Base-by-base conservation (phyloP, 2,113 vertebrate species). In the Poicephalus meyeri region DNA sequence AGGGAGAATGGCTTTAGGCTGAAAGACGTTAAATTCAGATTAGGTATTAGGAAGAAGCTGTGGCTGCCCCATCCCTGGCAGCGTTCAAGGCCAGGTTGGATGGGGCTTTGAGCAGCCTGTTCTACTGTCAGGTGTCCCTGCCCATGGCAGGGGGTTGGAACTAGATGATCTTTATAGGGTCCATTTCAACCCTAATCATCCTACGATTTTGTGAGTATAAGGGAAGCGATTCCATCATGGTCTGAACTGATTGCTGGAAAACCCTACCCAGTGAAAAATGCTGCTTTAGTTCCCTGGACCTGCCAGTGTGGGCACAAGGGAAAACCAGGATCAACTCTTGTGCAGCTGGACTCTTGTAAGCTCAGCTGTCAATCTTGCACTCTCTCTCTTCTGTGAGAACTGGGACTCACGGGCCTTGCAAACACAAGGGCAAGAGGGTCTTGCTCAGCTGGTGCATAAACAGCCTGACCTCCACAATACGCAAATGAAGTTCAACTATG, bases 391-490 rank as follows among this genome's bases (percentile, higher is more conserved):
- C 52, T 26, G 66, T 10, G 33, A 44, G 50, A 95, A 85, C 10
- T 26, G 26, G 16, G 49, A 70, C 16, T 12, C 2, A 0, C 19
- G 35, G 16, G 23, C 50, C 52, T 70, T 55, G 52, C n/a, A 37
- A 88, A 35, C 9, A 17, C 11, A 37, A 29, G 9, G 20, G 11
- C 26, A 69, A 79, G 41, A 55, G 53, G 14, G 28, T 72, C 78
- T 83, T 71, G 35, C 56, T 60, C 66, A 49, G 42, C 7, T 3
- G 1, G 29, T 26, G 10, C 49, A 25, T 33, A 42, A 78, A 35
- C 0, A 0, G 52, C 24, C 35, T 42, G 68, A 85, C 13, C n/a
- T 63, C 50, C 8, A 12, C 3, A 9, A 24, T 1, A 2, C 35
- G 56, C 63, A 74, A 58, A 29, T 33, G 24, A 44, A 89, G 78